Conservation (phyloP, 2,888 invertebrate genomes). For the Sussaba pulchella region DNA sequence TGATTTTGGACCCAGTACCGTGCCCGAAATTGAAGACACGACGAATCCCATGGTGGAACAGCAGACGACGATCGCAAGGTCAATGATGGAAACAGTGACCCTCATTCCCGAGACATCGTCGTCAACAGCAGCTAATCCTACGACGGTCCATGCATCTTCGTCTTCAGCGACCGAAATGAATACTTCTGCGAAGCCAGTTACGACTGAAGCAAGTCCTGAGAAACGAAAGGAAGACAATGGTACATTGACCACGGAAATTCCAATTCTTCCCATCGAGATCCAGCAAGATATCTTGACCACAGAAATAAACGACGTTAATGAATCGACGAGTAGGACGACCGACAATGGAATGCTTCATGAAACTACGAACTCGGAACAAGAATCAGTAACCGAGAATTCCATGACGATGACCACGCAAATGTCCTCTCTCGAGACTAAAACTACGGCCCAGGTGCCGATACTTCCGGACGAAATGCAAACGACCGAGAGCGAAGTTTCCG, state of each 20-base stretch:
- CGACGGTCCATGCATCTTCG: constrained; percentile 18
- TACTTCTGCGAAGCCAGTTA: constrained; percentile 11
- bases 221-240: constrained; percentile 74
- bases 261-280: constrained; percentile 81
- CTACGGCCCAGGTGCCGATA: constrained; percentile 80
- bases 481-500: constrained; percentile 78
- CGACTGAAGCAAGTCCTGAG: constrained; percentile 47
- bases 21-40: constrained; percentile 33
- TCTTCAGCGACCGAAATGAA: constrained; percentile 42
- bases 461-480: constrained; percentile 81
- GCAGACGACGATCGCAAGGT: constrained; percentile 52
- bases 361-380: constrained; percentile 57
- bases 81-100: constrained; percentile 41
- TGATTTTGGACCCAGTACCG: constrained; percentile 22
- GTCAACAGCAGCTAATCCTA: constrained; percentile 19
- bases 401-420: constrained; percentile 68
- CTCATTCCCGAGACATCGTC: constrained; percentile 44
- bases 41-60: constrained; percentile 29
- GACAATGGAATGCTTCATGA: constrained; percentile 55
- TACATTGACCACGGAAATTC: constrained; percentile 80
- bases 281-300: constrained; percentile 80
- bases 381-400: constrained; percentile 38
- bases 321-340: constrained; percentile 58
- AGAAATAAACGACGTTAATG: constrained; percentile 70
- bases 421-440: constrained; percentile 75